Base-by-base conservation (phyloP, 2,113 vertebrate species). In the Pantherophis guttatus region DNA sequence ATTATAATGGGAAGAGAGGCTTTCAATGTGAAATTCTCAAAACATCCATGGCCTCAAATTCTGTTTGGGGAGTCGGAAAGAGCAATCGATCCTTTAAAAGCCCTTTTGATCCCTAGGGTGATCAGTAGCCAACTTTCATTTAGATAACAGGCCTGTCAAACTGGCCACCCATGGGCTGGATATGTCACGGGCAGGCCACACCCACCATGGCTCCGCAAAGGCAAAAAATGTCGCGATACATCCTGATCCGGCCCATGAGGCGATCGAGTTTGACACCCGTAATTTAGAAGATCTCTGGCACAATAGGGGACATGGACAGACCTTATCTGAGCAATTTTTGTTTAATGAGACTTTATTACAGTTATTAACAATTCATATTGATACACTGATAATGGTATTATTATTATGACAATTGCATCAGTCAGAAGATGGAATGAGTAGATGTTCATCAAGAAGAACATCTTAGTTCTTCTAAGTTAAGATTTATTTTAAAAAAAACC, bases 31-130 rank as follows among this genome's bases (percentile, higher is more conserved):
- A 59, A 26, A 52, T 52, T 59, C 39, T 23, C 88, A 90, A 33
- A 50, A 57, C 54, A 52, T 13, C 3, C 12, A 33, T 75, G 89
- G 39, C 39, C 19, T 29, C 92, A 90, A 86, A 55, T 86, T 93
- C 55, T 59, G 54, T 86, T 89, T 90, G 55, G 70, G 54, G 57
- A 89, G 26, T 48, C 39, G 55, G n/a, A 59, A 89, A 62, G 19
- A 75, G 52, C 92, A 93, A 53, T 86, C 12, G 33, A 11, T n/a
- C 87, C 88, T n/a, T 93, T 90, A 93, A 86, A 55, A 93, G 88
- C 50, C 53, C 44, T 85, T 17, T 50, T 44, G 44, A 7, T 59
- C 88, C 53, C 65, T 2, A 50, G 70, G 54, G 70, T 21, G 53
- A 52, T 55, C 17, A n/a, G 54, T 62, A 59, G 10, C 75, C 44